Conservation (phyloP, 2,797 vertebrate species). For the Artibeus jamaicensis region DNA sequence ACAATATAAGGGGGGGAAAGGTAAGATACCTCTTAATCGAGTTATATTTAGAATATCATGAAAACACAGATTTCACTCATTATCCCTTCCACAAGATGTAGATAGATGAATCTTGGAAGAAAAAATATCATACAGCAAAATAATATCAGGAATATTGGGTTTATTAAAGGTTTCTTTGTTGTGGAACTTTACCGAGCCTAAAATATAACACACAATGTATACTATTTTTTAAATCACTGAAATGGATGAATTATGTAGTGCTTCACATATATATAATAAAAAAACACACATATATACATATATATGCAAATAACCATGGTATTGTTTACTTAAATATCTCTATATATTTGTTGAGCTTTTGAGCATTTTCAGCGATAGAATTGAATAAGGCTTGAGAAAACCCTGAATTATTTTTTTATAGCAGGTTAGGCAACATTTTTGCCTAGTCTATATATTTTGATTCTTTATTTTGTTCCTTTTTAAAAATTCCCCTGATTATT, state of each 20-base stretch:
- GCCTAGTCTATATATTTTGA: not conserved
- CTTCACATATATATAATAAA: not conserved
- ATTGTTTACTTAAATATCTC: not conserved
- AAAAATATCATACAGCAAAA: not conserved
- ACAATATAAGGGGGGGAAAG: not conserved
- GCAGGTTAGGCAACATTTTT: not conserved
- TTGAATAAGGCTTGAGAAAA: not conserved
- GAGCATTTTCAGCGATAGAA: not conserved
- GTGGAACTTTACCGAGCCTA: not conserved
- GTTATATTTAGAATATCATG: not conserved
- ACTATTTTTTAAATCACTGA: not conserved
- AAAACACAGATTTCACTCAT: not conserved
- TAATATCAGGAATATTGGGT: not conserved
- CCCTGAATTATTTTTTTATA: not conserved
- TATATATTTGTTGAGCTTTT: not conserved
- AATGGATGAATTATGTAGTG: not conserved
- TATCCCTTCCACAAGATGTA: not conserved
- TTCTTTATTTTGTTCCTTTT: not conserved
- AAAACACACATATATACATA: not conserved
- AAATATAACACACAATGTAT: not conserved
- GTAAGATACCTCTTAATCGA: not conserved
- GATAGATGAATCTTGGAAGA: not conserved
- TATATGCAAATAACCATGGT: not conserved
- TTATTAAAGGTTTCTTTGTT: not conserved
- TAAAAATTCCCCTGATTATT: not conserved